phyloP scores from a whole-genome alignment of 2,888 invertebrate genomes.

The Macrosiphum euphorbiae region DNA sequence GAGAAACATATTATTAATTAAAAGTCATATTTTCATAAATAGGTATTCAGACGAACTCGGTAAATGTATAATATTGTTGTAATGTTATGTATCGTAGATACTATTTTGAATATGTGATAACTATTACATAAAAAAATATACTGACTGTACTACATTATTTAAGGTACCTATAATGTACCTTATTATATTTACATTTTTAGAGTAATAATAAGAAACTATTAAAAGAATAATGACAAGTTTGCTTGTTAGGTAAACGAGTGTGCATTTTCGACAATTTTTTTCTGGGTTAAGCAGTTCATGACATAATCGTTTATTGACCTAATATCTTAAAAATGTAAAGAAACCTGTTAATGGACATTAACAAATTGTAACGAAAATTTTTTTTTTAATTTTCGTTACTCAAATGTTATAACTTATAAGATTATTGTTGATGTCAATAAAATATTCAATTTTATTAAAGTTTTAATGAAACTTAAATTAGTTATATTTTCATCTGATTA shows the following conservation, averaged over 20 bases:
- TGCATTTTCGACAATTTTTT: background rate
- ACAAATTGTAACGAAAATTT: background rate
- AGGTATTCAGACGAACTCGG: background rate
- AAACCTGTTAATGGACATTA: background rate
- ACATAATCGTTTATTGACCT: background rate
- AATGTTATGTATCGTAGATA: background rate
- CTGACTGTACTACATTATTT: background rate
- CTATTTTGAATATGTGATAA: background rate
- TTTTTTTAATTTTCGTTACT: background rate
- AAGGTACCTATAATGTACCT: background rate
- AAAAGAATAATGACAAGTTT: background rate
- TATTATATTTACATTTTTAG: background rate
- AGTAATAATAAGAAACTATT: background rate
- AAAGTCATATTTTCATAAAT: background rate
- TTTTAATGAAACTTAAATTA: background rate
- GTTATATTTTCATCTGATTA: background rate
- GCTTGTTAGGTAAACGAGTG: background rate
- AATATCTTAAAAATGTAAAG: background rate
- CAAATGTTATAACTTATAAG: background rate
- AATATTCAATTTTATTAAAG: background rate
- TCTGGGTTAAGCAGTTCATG: background rate
- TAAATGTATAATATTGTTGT: background rate
- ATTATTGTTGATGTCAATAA: background rate
- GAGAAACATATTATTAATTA: background rate
- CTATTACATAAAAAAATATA: background rate